Percentiles rank a stretch among this genome's conserved stretches.
Evolutionary conservation across 2,888 invertebrate species (phyloP).

Genomic region (Theodoxus fluviatilis): DNA sequence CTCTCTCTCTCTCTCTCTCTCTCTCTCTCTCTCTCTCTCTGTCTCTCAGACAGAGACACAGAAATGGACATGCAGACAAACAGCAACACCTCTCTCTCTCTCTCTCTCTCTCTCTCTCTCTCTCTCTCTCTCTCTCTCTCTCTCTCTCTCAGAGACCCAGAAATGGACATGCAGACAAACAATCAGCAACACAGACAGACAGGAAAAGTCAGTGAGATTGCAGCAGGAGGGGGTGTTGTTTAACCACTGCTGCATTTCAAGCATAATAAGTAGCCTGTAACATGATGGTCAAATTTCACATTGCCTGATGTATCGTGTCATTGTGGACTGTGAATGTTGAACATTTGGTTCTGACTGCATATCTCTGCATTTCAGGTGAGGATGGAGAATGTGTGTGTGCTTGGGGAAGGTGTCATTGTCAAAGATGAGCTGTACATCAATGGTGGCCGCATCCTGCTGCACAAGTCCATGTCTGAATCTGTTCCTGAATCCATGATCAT

Average conservation of each 20-base stretch:
- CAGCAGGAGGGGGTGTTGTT: background rate
- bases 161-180: conserved; percentile 9
- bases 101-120: conserved; percentile 12
- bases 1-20: background rate
- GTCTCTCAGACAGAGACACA: conserved; percentile 19
- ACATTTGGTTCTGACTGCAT: too few species aligned
- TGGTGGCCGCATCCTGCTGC: conserved; percentile 95
- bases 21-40: conserved; percentile 18
- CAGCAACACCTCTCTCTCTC: conserved; percentile 11
- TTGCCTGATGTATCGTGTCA: too few species aligned
- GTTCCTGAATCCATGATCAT: conserved; percentile 98
- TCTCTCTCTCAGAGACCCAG: background rate
- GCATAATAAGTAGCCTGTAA: too few species aligned
- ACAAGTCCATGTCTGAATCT: conserved; percentile 90
- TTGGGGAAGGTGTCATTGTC: conserved; percentile 98
- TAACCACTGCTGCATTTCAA: background rate
- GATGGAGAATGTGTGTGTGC: conserved; percentile 95
- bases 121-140: conserved; percentile 17
- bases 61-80: background rate
- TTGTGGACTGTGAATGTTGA: too few species aligned
- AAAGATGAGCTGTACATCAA: conserved; percentile 98
- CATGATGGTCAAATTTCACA: too few species aligned
- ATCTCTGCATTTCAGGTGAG: conserved; percentile 72
- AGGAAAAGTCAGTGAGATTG: background rate
- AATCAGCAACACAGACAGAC: conserved; percentile 8